Conservation (phyloP, 2,797 vertebrate species). For the Rhodeus uyekii region DNA sequence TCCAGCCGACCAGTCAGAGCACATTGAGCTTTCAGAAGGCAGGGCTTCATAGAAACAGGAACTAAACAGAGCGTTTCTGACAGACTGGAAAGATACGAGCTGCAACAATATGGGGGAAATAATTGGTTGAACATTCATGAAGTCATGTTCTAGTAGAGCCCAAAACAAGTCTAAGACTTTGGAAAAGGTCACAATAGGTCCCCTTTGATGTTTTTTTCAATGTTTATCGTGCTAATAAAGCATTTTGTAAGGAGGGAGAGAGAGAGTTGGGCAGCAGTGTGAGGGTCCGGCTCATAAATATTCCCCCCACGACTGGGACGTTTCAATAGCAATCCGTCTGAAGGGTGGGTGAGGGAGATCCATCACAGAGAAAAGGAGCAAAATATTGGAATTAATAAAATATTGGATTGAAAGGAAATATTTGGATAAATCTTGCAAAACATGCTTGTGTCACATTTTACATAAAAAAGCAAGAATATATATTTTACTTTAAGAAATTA, state of each 20-base stretch:
- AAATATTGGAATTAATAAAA: background rate
- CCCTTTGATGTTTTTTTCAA: background rate
- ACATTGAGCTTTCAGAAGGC: background rate
- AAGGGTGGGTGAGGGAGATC: conserved; percentile 33
- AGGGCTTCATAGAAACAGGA: background rate
- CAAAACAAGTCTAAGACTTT: background rate
- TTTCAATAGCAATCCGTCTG: conserved; percentile 41
- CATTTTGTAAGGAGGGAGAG: conserved; percentile 45
- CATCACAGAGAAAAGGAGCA: conserved; percentile 26
- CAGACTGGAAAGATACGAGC: background rate
- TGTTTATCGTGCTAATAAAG: background rate
- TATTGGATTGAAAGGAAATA: background rate
- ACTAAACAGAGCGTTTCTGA: background rate
- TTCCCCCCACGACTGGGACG: conserved; percentile 31
- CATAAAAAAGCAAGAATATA: background rate
- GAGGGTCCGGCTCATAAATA: conserved; percentile 44
- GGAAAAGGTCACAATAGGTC: background rate
- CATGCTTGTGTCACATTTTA: background rate
- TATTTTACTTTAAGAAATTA: background rate
- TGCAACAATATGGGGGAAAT: background rate
- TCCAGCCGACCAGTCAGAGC: background rate
- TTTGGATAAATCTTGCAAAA: background rate
- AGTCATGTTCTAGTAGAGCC: background rate
- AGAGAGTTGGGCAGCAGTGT: conserved; percentile 12
- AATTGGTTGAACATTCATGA: background rate